These are phyloP conservation scores for Porites lobata DNA, from an alignment of 92 coral and sea anemone genomes.

Conservation along the genomic window DNA sequence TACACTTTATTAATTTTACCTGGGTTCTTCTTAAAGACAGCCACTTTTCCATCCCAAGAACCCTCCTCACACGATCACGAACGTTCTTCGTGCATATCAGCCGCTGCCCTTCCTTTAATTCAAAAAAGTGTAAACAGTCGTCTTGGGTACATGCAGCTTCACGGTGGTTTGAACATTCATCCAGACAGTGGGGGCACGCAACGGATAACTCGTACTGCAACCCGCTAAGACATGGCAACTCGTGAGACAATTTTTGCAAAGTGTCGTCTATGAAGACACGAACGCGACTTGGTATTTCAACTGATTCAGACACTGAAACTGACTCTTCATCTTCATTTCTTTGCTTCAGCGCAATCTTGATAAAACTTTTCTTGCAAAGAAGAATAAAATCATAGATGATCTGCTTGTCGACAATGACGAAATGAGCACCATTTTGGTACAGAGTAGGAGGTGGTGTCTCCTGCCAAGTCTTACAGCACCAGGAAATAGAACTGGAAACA, in stretches of 20 bases:
- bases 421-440: background rate
- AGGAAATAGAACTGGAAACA: background rate
- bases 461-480: background rate
- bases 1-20: no score
- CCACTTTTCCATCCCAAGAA: background rate
- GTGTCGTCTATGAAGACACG: background rate
- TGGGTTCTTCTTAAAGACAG: background rate
- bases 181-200: slow-evolving; percentile 2
- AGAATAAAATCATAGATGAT: background rate
- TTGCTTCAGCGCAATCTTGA: background rate
- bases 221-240: background rate
- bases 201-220: slow-evolving; percentile 5
- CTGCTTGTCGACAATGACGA: background rate
- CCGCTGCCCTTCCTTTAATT: background rate
- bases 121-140: background rate
- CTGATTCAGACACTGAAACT: background rate
- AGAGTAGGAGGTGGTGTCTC: background rate
- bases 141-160: background rate
- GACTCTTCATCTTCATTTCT: background rate
- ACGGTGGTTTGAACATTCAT: background rate
- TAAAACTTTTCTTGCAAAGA: background rate
- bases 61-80: background rate
- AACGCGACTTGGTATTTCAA: background rate
- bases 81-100: background rate
- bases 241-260: background rate